Conservation (phyloP, 2,797 vertebrate species). For the Nyctalus aviator region DNA sequence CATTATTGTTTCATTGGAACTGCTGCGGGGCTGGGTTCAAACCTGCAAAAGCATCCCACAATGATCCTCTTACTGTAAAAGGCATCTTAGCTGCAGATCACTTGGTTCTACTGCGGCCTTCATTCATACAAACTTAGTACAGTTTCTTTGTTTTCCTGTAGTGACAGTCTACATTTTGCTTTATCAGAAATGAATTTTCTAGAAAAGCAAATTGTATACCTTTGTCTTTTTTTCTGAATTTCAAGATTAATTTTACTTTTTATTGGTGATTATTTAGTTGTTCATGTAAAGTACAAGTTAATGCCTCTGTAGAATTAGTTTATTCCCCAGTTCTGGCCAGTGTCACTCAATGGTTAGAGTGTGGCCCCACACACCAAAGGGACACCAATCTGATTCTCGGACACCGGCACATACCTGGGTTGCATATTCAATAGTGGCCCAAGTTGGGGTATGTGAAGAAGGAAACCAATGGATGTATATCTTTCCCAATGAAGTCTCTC, state of each 20-base stretch:
- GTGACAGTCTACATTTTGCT: neutral
- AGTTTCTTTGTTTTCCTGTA: neutral
- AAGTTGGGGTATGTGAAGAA: too few relatives aligned
- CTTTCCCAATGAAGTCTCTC: too few relatives aligned
- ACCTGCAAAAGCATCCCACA: too few relatives aligned
- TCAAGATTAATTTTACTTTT: neutral
- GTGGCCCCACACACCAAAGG: too few relatives aligned
- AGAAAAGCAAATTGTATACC: neutral
- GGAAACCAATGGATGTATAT: too few relatives aligned
- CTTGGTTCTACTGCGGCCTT: neutral
- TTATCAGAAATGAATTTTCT: constrained; percentile 1
- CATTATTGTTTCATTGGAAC: too few relatives aligned
- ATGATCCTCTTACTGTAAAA: neutral
- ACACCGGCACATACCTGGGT: too few relatives aligned
- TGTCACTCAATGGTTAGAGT: too few relatives aligned
- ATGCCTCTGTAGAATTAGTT: neutral
- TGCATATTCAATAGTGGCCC: too few relatives aligned
- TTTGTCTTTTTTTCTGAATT: neutral
- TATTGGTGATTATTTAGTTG: neutral
- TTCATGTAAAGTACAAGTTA: neutral
- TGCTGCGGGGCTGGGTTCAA: too few relatives aligned
- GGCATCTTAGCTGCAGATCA: neutral
- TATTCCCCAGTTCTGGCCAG: neutral
- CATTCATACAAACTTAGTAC: neutral
- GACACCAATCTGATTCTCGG: too few relatives aligned